Conservation (phyloP, 64 coral and sea anemone genomes). For the Anthopleura sola region DNA sequence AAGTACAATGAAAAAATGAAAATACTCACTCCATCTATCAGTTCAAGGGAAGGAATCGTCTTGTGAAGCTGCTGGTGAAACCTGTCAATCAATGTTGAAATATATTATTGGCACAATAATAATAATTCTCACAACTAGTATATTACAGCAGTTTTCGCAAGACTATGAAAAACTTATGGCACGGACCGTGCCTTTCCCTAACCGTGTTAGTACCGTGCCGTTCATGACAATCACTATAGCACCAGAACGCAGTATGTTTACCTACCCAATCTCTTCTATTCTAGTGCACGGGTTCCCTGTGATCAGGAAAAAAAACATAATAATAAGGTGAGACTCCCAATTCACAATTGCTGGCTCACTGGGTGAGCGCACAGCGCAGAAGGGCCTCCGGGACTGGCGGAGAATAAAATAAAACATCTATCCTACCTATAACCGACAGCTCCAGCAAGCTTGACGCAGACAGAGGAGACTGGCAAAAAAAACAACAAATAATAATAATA, state of each 20-base stretch:
- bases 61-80: conserved; percentile 51
- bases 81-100: neutral
- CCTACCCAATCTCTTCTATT: conserved; percentile 31
- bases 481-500: too few relatives aligned
- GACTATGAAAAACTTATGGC: too few relatives aligned
- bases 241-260: neutral
- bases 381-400: too few relatives aligned
- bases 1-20: neutral
- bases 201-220: too few relatives aligned
- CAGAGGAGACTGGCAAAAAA: neutral
- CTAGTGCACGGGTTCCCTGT: conserved; percentile 42
- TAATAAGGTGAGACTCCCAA: neutral
- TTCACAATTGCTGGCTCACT: neutral
- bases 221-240: too few relatives aligned
- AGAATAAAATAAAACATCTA: neutral
- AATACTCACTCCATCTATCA: conserved; percentile 59
- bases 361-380: too few relatives aligned
- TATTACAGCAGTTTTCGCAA: too few relatives aligned
- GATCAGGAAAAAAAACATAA: neutral
- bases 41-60: conserved; percentile 43
- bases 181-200: too few relatives aligned
- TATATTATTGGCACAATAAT: neutral
- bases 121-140: too few relatives aligned
- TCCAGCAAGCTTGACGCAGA: neutral
- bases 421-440: conserved; percentile 30